Conservation (phyloP, 2,797 vertebrate genomes). For the Pristis pectinata region DNA sequence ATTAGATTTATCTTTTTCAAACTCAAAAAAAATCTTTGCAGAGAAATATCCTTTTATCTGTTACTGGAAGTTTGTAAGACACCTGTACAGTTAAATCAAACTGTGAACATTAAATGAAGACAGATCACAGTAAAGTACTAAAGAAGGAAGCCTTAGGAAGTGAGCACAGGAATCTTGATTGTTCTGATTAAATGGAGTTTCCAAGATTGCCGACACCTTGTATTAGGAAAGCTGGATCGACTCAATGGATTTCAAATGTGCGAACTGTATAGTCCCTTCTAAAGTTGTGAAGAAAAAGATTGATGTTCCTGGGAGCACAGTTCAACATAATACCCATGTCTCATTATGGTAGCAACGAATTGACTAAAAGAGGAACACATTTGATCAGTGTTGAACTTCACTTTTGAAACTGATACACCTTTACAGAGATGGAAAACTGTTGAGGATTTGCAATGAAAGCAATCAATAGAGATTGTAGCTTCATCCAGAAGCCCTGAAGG, state of each 20-base stretch:
- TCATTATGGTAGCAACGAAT: not conserved
- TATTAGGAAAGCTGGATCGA: not conserved
- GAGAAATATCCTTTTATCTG: conserved; percentile 55
- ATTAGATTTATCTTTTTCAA: not conserved
- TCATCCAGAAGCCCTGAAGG: too few species aligned
- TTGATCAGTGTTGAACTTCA: not conserved
- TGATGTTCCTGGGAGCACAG: not conserved
- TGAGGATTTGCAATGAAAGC: not conserved
- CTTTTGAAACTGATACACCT: not conserved
- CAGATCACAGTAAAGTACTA: conserved; percentile 55
- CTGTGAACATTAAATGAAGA: conserved; percentile 56
- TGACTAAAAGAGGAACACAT: not conserved
- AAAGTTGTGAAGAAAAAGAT: not conserved
- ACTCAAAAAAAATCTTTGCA: conserved; percentile 45
- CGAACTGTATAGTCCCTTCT: not conserved
- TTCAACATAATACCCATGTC: not conserved
- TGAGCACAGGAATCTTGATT: conserved; percentile 56
- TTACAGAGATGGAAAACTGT: not conserved
- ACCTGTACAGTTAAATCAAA: conserved; percentile 58
- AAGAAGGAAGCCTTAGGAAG: conserved; percentile 62
- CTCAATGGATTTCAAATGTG: not conserved
- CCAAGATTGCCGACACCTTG: conserved; percentile 39
- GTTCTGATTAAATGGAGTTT: conserved; percentile 46
- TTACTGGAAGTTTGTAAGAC: conserved; percentile 52
- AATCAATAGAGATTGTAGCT: not conserved